phyloP scores from a whole-genome alignment of 2,113 vertebrate species.

The Gnathonemus echidnorhynchus region DNA sequence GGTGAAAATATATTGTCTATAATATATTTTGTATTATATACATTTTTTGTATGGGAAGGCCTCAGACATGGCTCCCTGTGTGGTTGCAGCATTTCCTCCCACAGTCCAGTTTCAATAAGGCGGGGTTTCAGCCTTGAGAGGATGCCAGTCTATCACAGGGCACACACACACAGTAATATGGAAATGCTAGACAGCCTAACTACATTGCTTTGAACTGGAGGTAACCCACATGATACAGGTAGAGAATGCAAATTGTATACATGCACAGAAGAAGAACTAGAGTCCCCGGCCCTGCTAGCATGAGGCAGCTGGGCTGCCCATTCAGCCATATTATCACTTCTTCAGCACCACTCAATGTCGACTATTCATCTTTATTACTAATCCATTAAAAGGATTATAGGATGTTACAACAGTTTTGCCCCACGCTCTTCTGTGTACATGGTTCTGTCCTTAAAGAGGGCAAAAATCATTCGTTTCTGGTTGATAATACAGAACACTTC shows the following conservation, averaged over 20 bases:
- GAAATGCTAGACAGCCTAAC: background rate
- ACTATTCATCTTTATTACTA: background rate
- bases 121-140: background rate
- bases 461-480: background rate
- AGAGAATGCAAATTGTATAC: background rate
- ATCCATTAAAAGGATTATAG: background rate
- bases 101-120: background rate
- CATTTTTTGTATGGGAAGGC: no score
- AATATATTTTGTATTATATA: no score
- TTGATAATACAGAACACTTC: background rate
- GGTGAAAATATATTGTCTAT: no score
- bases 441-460: background rate
- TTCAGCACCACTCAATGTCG: background rate
- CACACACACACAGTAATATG: background rate
- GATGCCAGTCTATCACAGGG: background rate
- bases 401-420: background rate
- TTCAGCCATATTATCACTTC: background rate
- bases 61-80: background rate
- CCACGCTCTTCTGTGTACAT: background rate
- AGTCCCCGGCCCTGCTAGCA: background rate
- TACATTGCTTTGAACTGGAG: background rate
- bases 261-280: background rate
- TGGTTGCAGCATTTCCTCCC: background rate
- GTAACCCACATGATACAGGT: background rate
- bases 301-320: background rate